These are phyloP conservation scores for Sebastes trivittatus DNA, from an alignment of 2,797 vertebrate genomes.

Conservation along the genomic window DNA sequence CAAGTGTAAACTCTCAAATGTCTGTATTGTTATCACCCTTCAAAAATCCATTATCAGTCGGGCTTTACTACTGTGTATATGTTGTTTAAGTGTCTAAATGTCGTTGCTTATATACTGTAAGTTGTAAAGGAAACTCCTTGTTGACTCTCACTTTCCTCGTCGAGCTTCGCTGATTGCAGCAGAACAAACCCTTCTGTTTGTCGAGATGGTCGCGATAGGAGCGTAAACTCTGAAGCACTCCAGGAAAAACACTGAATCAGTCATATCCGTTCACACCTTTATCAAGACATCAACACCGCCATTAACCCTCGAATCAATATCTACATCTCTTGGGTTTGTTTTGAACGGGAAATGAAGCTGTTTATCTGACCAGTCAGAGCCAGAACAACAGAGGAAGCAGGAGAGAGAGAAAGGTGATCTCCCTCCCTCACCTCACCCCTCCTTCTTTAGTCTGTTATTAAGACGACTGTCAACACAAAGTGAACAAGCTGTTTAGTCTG, in stretches of 20 bases:
- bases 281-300: conserved; percentile 49
- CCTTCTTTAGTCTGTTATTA: conserved; percentile 39
- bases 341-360: conserved; percentile 34
- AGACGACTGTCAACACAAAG: conserved; percentile 43
- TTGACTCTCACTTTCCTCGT: conserved; percentile 55
- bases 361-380: conserved; percentile 43
- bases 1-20: not conserved
- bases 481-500: conserved; percentile 32
- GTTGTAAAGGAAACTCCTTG: conserved; percentile 40
- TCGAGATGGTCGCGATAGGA: conserved; percentile 46
- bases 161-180: conserved; percentile 48
- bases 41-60: not conserved
- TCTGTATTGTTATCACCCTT: not conserved
- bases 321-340: conserved; percentile 41
- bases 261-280: conserved; percentile 41
- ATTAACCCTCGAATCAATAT: conserved; percentile 54
- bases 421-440: not conserved
- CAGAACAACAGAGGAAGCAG: conserved; percentile 35
- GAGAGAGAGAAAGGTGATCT: conserved; percentile 26
- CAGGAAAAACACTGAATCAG: conserved; percentile 20
- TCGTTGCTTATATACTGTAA: conserved; percentile 12
- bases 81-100: conserved; percentile 25
- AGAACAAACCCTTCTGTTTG: conserved; percentile 44
- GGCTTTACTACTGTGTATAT: not conserved
- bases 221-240: conserved; percentile 27